These are phyloP conservation scores for Bombus sibiricus DNA, from an alignment of 1,140 invertebrate species.

Conservation along the genomic window DNA sequence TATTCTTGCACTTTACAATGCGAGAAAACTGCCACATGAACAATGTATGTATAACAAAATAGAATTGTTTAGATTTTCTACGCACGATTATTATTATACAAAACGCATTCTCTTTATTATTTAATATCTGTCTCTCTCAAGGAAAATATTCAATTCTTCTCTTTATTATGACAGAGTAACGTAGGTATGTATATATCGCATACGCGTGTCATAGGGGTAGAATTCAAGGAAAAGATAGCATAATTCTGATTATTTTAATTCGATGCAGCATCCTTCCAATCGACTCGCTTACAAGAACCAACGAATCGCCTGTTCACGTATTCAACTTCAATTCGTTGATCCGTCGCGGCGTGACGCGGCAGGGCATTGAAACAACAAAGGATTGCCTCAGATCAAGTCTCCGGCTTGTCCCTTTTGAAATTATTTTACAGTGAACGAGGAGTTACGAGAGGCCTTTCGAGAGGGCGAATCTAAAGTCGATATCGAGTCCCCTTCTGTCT, in stretches of 20 bases:
- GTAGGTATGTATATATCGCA: background rate
- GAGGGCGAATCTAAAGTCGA: slow-evolving; percentile 57
- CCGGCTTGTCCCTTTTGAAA: slow-evolving; percentile 2
- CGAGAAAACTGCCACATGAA: slow-evolving; percentile 35
- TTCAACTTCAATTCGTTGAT: slow-evolving; percentile 15
- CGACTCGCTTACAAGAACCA: background rate
- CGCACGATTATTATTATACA: background rate
- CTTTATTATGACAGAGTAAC: background rate
- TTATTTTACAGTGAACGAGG: slow-evolving; percentile 23
- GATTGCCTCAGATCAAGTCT: slow-evolving; percentile 26
- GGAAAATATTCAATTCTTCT: background rate
- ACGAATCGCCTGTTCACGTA: background rate
- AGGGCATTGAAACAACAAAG: background rate
- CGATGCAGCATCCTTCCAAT: background rate
- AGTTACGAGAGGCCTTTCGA: background rate
- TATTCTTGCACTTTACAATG: slow-evolving; percentile 39
- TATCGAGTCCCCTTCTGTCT: slow-evolving; percentile 51
- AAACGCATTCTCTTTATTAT: background rate
- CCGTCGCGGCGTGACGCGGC: no score
- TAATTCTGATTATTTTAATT: background rate
- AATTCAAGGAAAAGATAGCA: background rate
- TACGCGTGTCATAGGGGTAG: no score
- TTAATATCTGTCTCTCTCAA: background rate
- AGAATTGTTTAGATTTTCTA: background rate
- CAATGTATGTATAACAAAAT: slow-evolving; percentile 3